Evolutionary conservation across 2,797 vertebrate genomes (phyloP), one percentile per base, ranked within the genome.

Genomic region (Pipistrellus pygmaeus): DNA sequence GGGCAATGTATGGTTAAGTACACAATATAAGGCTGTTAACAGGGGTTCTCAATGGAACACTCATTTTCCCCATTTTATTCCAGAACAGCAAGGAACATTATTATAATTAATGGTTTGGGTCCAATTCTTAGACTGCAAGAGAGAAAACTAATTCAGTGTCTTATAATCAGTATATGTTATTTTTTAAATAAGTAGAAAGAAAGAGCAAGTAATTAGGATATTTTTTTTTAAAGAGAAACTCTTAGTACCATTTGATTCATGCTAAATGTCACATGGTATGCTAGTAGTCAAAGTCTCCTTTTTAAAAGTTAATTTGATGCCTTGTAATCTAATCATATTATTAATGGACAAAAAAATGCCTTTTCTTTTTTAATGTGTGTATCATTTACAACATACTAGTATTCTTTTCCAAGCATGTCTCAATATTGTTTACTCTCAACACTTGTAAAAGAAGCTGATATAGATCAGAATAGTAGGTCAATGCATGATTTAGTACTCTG

Each of bases 171-270:
- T 60, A 51, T 7, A 2, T 75, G 73, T 82, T 80, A 1, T 66
- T 90, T 93, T 91, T 23, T 83, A 55, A 72, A 12, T 89, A 88
- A 85, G n/a, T 13, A 75, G 85, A 25, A 89, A 82, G 7, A 44
- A 73, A 25, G 21, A 32, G 27, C 18, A 32, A 57, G n/a, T 18
- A 11, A 25, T 48, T 30, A 82, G 3, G 18, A 57, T 8, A 60
- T 38, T 32, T 69, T 41, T 85, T 62, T 90, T 71, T 44, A 80
- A 87, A 46, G 21, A 89, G 51, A 60, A 92, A 60, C 13, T 44
- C 3, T 25, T 80, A 13, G 23, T 15, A 13, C 6, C n/a, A 0
- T 13, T 13, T 2, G 0, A 12, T 72, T 6, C 9, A 25, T 92
- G 88, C 64, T 84, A 57, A 90, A 80, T 64, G 10, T 35, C n/a